Base-by-base conservation (phyloP, 2,113 vertebrate genomes). In the Columba janthina region DNA sequence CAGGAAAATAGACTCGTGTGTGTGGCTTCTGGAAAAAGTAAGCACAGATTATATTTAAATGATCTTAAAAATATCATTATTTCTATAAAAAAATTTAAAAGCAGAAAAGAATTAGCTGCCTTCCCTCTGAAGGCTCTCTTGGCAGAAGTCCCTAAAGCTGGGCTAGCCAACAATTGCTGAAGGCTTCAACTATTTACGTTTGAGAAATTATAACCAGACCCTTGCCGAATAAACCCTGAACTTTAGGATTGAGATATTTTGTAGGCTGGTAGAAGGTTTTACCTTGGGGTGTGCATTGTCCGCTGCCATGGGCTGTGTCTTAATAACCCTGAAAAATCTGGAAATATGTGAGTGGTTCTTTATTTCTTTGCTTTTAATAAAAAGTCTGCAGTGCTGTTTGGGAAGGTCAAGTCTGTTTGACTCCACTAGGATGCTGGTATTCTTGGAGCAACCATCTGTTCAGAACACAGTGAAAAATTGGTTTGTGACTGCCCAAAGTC, bases 361-460 rank as follows among this genome's bases (percentile, higher is more conserved):
- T 22, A 66, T 74, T 89, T 74, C 29, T 80, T 70, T 75, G 61
- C 29, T 86, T 82, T 74, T 71, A 67, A 79, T 64, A 53, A 77
- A 69, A 90, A 74, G n/a, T 92, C 53, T 60, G 70, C 58, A 61
- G 74, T 0, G 3, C 70, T 83, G 72, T 90, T 80, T 57, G 46
- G 77, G 89, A 96, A 97, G 95, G 95, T 97, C 88, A 69, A 87
- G 71, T 29, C 70, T 92, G 80, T 80, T 51, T 94, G 83, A 90
- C 93, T 93, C 38, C 92, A 81, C 91, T 53, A 94, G 85, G 95
- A 62, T 62, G 38, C 78, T 74, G 88, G 26, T 96, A 79, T 96
- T 96, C 93, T 96, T 83, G 94, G 78, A 97, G 92, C 82, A 93
- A 36, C 93, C 96, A 89, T 85, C 93, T 96, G 88, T 78, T 97